phyloP scores from a whole-genome alignment of 2,113 vertebrate genomes.

The Scalopus aquaticus region DNA sequence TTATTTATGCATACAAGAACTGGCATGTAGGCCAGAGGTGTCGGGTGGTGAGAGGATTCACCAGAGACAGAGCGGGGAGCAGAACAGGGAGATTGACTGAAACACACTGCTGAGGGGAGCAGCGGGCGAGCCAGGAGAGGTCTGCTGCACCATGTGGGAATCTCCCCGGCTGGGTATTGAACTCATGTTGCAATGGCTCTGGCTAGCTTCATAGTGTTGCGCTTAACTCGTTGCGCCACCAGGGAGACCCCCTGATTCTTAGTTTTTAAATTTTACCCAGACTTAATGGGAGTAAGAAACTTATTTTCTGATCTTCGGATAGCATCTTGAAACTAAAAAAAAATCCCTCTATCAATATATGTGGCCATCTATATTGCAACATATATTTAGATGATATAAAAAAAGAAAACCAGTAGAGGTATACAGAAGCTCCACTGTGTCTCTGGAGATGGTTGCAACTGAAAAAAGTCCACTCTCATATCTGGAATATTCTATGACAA shows the following conservation, averaged over 20 bases:
- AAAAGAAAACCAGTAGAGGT: neutral
- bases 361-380: neutral
- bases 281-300: neutral
- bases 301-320: neutral
- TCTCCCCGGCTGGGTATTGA: too few species aligned
- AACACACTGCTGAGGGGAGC: too few species aligned
- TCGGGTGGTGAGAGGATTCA: too few species aligned
- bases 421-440: neutral
- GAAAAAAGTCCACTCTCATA: neutral
- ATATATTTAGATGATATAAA: neutral
- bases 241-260: neutral
- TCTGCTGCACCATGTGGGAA: too few species aligned
- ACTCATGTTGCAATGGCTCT: too few species aligned
- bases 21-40: too few species aligned
- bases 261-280: slow-evolving; percentile 20
- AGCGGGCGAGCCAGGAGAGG: too few species aligned
- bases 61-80: too few species aligned
- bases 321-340: neutral
- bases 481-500: neutral
- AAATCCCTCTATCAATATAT: neutral
- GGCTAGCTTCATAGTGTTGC: too few species aligned
- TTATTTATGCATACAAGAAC: too few species aligned
- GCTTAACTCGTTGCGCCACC: too few species aligned
- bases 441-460: neutral
- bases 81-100: too few species aligned